phyloP scores from a whole-genome alignment of 2,113 vertebrate species.

The human region GRCh38 chr16:27738001-27738500 shows the following conservation, averaged over 20 bases:
- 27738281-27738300: neutral
- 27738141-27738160: neutral
- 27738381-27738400: neutral
- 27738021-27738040: neutral
- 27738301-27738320: neutral
- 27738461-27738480: neutral
- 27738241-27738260: neutral
- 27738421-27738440: neutral
- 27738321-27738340: neutral
- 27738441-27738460: neutral
- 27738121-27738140: neutral
- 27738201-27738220: neutral
- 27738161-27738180: neutral
- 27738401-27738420: neutral
- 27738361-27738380: rapidly evolving
- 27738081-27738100: neutral
- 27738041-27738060: neutral
- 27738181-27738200: neutral
- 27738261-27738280: neutral
- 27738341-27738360: neutral
- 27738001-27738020: neutral
- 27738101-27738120: neutral
- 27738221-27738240: neutral
- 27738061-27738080: too few relatives aligned
- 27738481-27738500: neutral